These are phyloP conservation scores for Rhizoglyphus robini DNA, from an alignment of 1,140 invertebrate genomes.

Conservation along the genomic window DNA sequence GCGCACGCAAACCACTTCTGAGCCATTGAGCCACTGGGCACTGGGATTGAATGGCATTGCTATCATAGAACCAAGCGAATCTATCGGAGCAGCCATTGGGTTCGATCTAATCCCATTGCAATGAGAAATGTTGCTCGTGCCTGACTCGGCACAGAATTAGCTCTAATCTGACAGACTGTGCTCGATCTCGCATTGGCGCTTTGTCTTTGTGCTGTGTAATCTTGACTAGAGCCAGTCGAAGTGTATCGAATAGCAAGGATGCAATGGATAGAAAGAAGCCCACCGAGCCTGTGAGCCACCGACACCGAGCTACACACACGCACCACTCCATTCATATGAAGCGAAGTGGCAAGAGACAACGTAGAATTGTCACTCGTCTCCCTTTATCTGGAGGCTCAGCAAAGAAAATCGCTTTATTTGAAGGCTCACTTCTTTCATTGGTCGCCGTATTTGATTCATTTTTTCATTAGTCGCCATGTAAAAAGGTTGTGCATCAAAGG, in stretches of 20 bases:
- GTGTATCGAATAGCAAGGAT: background rate
- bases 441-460: background rate
- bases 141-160: background rate
- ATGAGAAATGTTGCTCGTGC: background rate
- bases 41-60: background rate
- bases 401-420: slow-evolving; percentile 14
- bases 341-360: slow-evolving; percentile 13
- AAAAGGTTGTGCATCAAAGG: slow-evolving; percentile 2
- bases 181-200: background rate
- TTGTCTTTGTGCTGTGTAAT: slow-evolving; percentile 5
- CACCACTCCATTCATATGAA: slow-evolving; percentile 6
- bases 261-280: background rate
- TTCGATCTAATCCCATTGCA: slow-evolving; percentile 10
- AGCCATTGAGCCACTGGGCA: background rate
- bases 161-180: slow-evolving; percentile 5
- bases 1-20: background rate
- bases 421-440: background rate
- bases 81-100: background rate
- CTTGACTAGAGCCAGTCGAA: slow-evolving; percentile 3
- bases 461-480: slow-evolving; percentile 7
- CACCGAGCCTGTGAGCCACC: too few relatives aligned
- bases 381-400: slow-evolving; percentile 12
- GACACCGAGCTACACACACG: background rate
- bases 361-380: slow-evolving; percentile 11
- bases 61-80: background rate